Conservation (phyloP, 2,113 vertebrate species). For the Bothrops jararaca region DNA sequence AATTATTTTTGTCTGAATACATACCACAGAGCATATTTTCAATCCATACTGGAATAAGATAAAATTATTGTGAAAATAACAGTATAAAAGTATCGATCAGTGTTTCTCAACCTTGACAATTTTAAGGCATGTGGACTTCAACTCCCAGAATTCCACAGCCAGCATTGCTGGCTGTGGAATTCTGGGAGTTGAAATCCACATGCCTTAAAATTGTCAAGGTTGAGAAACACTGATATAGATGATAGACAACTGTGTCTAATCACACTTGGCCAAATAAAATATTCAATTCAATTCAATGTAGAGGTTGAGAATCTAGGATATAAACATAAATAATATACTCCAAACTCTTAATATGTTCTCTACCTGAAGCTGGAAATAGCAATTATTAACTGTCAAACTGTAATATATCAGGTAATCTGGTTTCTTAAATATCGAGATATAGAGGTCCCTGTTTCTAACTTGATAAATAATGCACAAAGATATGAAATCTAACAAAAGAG, state of each 20-base stretch:
- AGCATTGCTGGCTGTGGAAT: no score
- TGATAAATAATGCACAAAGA: not conserved
- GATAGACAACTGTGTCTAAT: not conserved
- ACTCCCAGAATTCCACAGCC: no score
- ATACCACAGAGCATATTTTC: not conserved
- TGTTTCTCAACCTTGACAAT: no score
- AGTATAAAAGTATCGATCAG: not conserved
- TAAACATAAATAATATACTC: not conserved
- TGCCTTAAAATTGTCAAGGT: no score
- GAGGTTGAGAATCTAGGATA: not conserved
- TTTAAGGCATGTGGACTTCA: no score
- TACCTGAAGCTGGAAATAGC: not conserved
- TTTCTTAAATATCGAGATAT: not conserved
- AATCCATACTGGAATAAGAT: not conserved
- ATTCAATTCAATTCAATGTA: not conserved
- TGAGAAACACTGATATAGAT: no score
- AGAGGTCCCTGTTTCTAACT: not conserved
- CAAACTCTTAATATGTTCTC: not conserved
- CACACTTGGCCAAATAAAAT: not conserved
- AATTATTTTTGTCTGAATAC: not conserved
- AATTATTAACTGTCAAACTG: slow-evolving; percentile 1
- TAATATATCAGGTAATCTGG: slow-evolving; percentile 13
- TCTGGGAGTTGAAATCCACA: no score
- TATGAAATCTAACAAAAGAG: not conserved
- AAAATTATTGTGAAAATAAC: not conserved